Evolutionary conservation across 2,888 invertebrate genomes (phyloP), one percentile per base, ranked within the genome.

Genomic region (Elysia crispata): DNA sequence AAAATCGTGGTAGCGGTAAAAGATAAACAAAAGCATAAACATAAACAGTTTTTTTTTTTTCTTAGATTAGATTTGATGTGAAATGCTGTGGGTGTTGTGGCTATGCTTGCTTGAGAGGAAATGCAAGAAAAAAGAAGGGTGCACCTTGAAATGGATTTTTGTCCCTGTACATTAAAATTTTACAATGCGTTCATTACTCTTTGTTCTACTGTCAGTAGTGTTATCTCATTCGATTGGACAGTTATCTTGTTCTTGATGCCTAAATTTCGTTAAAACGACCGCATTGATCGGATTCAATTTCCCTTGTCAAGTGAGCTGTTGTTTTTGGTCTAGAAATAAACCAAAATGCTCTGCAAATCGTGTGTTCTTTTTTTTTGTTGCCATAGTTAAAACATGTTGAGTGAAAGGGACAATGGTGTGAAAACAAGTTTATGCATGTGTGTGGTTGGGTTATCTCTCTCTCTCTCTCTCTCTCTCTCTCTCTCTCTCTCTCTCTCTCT

Each of bases 311-410:
- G 76, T 76, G 76, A 64, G 25, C 49, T 49, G 64, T 64, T 13
- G 23, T 76, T 62, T 76, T 64, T 76, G 76, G 64, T 76, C 64
- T 76, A 76, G 64, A 76, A 62, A 76, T 64, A 76, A 76, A 62
- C 69, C 31, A 33, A 69, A 41, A 6, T 33, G 33, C 69, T 33
- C 41, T 18, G 28, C 20, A 30, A 69, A 18, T 33, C 69, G 13
- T 66, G 66, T 30, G 11, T 66, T 28, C 6, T 60, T 25, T 25
- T 15, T 60, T 60, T 23, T 60, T 41, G 41, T 41, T 41, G n/a
- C 41, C 11, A 41, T 41, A 41, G 11, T 11, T 6, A 3, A 41
- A 41, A 11, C 11, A 41, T 18, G 23, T 23, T 25, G 72, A 72
- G n/a, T 20, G n/a, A 23, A n/a, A 50, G 13, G 8, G 23, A n/a